Conservation (phyloP, 2,113 vertebrate genomes). For the Menura novaehollandiae region DNA sequence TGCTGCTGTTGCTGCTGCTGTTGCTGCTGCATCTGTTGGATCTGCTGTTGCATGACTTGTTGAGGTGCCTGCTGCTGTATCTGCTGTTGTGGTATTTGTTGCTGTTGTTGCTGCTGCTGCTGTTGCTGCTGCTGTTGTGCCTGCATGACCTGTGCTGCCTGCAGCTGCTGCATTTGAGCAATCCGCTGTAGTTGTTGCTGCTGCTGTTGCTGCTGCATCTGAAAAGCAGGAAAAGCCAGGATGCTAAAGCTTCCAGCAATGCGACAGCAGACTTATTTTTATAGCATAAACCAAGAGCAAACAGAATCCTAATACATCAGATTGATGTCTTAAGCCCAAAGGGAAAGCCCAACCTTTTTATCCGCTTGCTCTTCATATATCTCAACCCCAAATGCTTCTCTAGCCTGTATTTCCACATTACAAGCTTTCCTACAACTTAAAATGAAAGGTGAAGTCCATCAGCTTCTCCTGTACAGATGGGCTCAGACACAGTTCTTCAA, state of each 20-base stretch:
- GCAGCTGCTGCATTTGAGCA: constrained; percentile 79
- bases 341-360: background rate
- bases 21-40: constrained; percentile 79
- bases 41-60: constrained; percentile 74
- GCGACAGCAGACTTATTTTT: background rate
- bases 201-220: constrained; percentile 74
- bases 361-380: background rate
- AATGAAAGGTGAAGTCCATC: background rate
- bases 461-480: background rate
- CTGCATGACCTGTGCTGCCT: constrained; percentile 70
- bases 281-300: background rate
- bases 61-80: constrained; percentile 75
- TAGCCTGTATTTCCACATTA: background rate
- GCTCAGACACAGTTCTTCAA: background rate
- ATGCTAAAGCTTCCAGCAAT: background rate
- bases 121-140: constrained; percentile 75
- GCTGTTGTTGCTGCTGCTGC: constrained; percentile 69
- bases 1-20: constrained; percentile 74
- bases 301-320: background rate
- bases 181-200: constrained; percentile 75
- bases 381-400: background rate
- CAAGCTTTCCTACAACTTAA: background rate
- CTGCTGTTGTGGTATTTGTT: constrained; percentile 70
- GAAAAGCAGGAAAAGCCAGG: background rate
- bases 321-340: background rate